These are phyloP conservation scores for Drosophila anomalipes DNA, from an alignment of 2,888 invertebrate species.

Conservation along the genomic window DNA sequence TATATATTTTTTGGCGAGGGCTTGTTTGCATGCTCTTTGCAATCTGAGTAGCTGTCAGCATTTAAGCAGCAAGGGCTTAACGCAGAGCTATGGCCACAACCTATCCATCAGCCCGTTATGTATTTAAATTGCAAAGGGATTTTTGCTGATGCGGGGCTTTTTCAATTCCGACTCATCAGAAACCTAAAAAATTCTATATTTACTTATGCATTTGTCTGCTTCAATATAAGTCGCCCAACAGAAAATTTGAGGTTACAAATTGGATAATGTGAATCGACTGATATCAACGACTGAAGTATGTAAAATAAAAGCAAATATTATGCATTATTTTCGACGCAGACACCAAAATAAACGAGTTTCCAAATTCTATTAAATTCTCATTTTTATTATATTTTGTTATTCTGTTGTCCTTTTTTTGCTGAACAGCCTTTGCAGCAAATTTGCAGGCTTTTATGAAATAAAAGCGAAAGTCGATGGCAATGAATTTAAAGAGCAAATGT, in stretches of 20 bases:
- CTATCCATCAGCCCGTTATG: constrained; percentile 21
- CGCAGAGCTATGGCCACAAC: constrained; percentile 37
- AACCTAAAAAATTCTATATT: not conserved
- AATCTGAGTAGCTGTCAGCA: constrained; percentile 30
- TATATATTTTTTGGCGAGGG: constrained; percentile 22
- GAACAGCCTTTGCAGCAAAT: not conserved
- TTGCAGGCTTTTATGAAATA: not conserved
- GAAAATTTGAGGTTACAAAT: constrained; percentile 12
- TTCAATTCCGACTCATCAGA: constrained; percentile 7
- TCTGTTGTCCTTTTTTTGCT: not conserved
- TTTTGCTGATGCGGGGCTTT: constrained; percentile 21
- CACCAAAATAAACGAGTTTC: not conserved
- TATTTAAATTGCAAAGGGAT: constrained; percentile 19
- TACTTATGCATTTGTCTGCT: constrained; percentile 26
- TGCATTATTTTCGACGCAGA: not conserved
- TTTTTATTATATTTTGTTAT: not conserved
- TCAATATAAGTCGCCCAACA: not conserved
- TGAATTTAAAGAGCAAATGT: constrained; percentile 23
- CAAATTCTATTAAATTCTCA: not conserved
- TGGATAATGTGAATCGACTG: not conserved
- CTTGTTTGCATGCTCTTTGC: not conserved
- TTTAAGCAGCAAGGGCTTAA: constrained; percentile 43
- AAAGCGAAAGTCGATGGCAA: not conserved
- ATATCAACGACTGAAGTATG: not conserved
- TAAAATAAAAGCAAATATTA: constrained; percentile 2